Percentiles rank a stretch among this genome's conserved stretches.
Conservation (phyloP, 2,797 vertebrate genomes). For the Leuciscus waleckii region DNA sequence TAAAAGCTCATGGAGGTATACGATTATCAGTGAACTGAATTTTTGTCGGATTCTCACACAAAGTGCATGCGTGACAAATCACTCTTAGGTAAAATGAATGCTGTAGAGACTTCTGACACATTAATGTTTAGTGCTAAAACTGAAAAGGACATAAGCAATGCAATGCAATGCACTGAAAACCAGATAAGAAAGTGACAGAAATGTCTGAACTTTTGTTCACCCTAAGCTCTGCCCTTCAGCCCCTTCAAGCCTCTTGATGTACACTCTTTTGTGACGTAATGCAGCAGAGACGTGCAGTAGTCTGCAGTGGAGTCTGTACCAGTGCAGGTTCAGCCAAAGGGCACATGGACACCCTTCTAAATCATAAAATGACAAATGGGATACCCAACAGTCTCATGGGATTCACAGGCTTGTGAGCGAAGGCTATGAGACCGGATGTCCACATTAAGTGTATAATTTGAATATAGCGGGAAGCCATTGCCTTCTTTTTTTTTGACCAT, state of each 20-base stretch:
- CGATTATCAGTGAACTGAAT: too few species aligned
- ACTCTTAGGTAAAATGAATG: neutral
- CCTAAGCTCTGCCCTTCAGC: neutral
- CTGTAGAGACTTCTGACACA: neutral
- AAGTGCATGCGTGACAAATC: neutral
- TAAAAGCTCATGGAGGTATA: neutral
- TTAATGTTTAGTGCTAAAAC: neutral
- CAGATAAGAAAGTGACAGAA: neutral
- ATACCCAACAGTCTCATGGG: neutral
- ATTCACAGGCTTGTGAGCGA: neutral
- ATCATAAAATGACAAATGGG: neutral
- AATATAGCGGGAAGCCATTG: neutral
- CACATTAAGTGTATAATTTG: neutral
- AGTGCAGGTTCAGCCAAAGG: neutral
- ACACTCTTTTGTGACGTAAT: neutral
- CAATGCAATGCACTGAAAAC: neutral
- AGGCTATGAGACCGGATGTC: neutral
- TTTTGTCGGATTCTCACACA: neutral
- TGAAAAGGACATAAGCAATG: neutral
- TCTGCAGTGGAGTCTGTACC: neutral
- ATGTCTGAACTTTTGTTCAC: constrained; percentile 19
- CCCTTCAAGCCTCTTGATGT: neutral
- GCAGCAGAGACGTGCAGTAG: neutral
- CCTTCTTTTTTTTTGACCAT: neutral
- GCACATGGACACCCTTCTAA: neutral